Evolutionary conservation across 64 coral and sea anemone genomes (phyloP).

Genomic region (Actinia tenebrosa): DNA sequence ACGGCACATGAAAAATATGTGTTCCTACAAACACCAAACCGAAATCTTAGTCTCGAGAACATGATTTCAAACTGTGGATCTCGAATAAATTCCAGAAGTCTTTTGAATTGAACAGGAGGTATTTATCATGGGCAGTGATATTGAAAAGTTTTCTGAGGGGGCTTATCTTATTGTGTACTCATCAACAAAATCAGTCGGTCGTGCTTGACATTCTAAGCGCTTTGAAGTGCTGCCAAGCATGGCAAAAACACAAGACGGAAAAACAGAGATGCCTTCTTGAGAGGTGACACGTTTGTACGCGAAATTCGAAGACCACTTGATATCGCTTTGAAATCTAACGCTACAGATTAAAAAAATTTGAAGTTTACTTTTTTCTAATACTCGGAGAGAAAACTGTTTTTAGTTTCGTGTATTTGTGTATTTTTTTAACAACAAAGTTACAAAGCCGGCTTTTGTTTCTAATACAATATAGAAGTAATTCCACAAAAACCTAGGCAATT

Average conservation of each 20-base stretch:
- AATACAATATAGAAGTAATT: background rate
- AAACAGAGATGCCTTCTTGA: background rate
- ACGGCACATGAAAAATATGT: background rate
- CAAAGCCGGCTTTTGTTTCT: constrained; percentile 4
- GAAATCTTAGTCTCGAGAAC: background rate
- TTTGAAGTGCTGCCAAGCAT: background rate
- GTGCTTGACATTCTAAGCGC: background rate
- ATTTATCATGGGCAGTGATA: background rate
- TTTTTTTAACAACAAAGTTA: background rate
- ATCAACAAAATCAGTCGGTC: background rate
- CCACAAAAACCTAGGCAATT: background rate
- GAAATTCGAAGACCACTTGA: background rate
- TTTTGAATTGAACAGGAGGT: background rate
- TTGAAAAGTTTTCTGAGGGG: background rate
- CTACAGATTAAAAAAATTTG: background rate
- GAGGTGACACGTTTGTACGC: background rate
- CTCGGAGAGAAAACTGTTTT: background rate
- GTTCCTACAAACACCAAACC: background rate
- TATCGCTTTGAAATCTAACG: background rate
- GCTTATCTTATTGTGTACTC: background rate
- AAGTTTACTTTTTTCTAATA: background rate
- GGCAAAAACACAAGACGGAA: background rate
- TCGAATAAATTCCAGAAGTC: background rate
- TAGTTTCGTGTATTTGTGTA: background rate
- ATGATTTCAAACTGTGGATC: background rate